Base-by-base conservation (phyloP, 2,888 invertebrate species). In the Gordius sp. region DNA sequence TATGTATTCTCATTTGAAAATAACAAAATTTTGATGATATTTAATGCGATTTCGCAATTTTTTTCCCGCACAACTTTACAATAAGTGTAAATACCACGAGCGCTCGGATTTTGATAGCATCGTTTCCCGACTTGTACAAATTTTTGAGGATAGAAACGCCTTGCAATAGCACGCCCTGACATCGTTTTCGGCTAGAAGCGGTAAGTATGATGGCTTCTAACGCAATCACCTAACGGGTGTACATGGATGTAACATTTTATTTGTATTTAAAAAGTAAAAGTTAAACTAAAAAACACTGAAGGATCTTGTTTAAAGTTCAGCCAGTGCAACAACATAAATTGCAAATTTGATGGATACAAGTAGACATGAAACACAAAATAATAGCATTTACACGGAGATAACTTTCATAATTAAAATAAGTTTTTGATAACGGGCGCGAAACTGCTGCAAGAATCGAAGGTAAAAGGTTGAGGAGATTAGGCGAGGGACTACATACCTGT, bases 131-230 rank as follows among this genome's bases (percentile, higher is more conserved):
- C 62, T 80, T 78, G 69, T 89, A 97, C 1, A 97, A 73, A 58
- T 80, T 79, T 66, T 91, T 89, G n/a, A 97, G 72, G 60, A 97
- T 85, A 60, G 83, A 80, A 4, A 82, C 78, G 28, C 93, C 97
- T 66, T 83, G 82, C 56, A 75, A 75, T 56, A 87, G 79, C 41
- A 93, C 80, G 1, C 83, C 78, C 63, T 80, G 79, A 1, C 89
- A 89, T 71, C 91, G 86, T 67, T 93, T 91, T 68, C 87, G 87
- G 68, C 97, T 97, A 2, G 86, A 84, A 1, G 91, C 81, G 2
- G 91, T 87, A 2, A 87, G 85, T 60, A 93, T 82, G 54, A 99
- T 79, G 63, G 93, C 87, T 69, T 97, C 97, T 65, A 86, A 86
- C 0, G 97, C 83, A 16, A 91, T 81, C 69, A 80, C 81, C 73